phyloP scores from a whole-genome alignment of 1,140 invertebrate genomes.

The Micrasema longulum region DNA sequence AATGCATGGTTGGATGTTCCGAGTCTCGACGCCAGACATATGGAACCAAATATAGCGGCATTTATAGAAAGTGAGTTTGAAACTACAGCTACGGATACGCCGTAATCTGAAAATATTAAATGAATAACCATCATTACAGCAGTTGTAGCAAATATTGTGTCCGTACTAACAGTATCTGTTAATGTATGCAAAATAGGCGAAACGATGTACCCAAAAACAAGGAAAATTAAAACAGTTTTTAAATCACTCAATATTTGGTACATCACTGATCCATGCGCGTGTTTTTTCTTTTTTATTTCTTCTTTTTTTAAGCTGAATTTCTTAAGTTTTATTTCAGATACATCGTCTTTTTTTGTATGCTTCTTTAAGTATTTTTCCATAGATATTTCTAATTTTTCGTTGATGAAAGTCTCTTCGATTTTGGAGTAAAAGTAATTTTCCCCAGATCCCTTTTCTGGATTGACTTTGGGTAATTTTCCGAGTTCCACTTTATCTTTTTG shows the following conservation, averaged over 20 bases:
- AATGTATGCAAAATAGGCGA: slow-evolving; percentile 94
- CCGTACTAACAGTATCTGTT: slow-evolving; percentile 95
- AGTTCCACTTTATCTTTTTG: no score
- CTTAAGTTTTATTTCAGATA: no score
- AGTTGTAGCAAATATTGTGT: slow-evolving; percentile 94
- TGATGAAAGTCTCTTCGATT: slow-evolving; percentile 27
- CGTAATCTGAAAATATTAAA: slow-evolving; percentile 93
- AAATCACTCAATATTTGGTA: slow-evolving; percentile 68
- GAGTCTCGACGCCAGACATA: slow-evolving; percentile 93
- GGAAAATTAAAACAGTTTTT: slow-evolving; percentile 81
- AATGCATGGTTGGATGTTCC: slow-evolving; percentile 88
- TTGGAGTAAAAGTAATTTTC: slow-evolving; percentile 15
- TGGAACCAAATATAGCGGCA: slow-evolving; percentile 91
- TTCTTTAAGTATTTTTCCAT: slow-evolving; percentile 23
- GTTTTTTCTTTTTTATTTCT: neutral
- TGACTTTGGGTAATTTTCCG: no score
- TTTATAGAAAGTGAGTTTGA: slow-evolving; percentile 89
- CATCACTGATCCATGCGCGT: slow-evolving; percentile 46
- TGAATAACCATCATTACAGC: slow-evolving; percentile 89
- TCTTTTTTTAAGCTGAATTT: slow-evolving; percentile 2
- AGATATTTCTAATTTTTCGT: slow-evolving; percentile 34
- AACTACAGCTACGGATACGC: slow-evolving; percentile 81
- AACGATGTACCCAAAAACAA: slow-evolving; percentile 86
- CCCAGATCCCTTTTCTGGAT: slow-evolving; percentile 5
- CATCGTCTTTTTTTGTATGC: slow-evolving; percentile 19